Evolutionary conservation across 1,140 invertebrate genomes (phyloP), one percentile per base, ranked within the genome.

Genomic region (Thalassaphorura encarpata): DNA sequence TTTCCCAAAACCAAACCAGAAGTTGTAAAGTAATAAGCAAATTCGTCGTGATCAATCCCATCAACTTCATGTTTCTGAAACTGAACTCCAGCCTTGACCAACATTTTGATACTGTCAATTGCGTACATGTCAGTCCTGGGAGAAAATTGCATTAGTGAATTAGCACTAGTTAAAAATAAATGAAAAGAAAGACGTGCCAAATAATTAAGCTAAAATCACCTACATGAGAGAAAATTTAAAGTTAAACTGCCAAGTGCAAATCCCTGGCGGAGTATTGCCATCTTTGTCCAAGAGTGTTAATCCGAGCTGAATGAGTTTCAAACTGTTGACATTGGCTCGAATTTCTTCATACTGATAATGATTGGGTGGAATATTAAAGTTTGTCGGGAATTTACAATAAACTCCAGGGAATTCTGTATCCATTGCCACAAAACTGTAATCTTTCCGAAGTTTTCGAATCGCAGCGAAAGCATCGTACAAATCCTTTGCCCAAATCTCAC

Each of bases 321-420:
- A 73, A 50, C 97, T 78, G 75, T 97, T 91, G n/a, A 97, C 93
- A 79, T 98, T 98, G 71, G 90, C 93, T 67, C 85, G 72, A 50
- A 96, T n/a, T n/a, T n/a, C n/a, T n/a, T n/a, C n/a, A n/a, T n/a
- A n/a, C n/a, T n/a, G n/a, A n/a, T n/a, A n/a, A n/a, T n/a, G n/a
- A n/a, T n/a, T n/a, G n/a, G n/a, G n/a, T n/a, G n/a, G n/a, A n/a
- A n/a, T n/a, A n/a, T n/a, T n/a, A n/a, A n/a, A n/a, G n/a, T n/a
- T n/a, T n/a, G n/a, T n/a, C n/a, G n/a, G n/a, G n/a, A n/a, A n/a
- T n/a, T n/a, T n/a, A n/a, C n/a, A n/a, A n/a, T n/a, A n/a, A n/a
- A 98, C 93, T 43, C 96, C 96, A 4, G 96, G 96, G 76, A 98
- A 99, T 73, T 99, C 96, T 54, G 95, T 99, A 68, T 99, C 95